These are phyloP conservation scores for Channallabes apus DNA, from an alignment of 2,797 vertebrate species.

Conservation along the genomic window DNA sequence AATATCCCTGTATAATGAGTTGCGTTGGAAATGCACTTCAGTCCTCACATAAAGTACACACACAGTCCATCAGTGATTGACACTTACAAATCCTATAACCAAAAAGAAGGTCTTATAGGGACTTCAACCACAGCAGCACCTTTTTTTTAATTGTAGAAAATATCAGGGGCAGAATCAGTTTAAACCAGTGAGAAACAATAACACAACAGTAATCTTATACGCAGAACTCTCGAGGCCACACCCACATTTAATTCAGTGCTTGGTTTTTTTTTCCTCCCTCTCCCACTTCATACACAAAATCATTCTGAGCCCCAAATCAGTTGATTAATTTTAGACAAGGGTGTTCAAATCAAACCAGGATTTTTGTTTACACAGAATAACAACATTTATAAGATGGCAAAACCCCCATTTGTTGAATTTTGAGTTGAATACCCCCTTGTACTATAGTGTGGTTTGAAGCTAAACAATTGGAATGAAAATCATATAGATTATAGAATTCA, in stretches of 20 bases:
- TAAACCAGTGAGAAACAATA: background rate
- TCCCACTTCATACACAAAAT: background rate
- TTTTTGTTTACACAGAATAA: no score
- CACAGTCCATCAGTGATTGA: constrained; percentile 51
- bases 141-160: background rate
- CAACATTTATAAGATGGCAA: no score
- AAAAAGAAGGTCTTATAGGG: background rate
- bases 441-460: no score
- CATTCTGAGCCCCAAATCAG: background rate
- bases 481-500: background rate
- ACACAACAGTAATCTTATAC: background rate
- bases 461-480: no score
- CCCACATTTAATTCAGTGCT: background rate
- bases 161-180: background rate
- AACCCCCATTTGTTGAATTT: no score
- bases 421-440: no score
- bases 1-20: constrained; percentile 44
- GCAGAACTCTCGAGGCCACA: background rate
- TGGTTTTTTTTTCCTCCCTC: background rate
- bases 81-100: background rate
- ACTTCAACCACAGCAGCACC: background rate
- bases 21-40: constrained; percentile 60
- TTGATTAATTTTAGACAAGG: background rate
- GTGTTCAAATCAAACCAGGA: no score
- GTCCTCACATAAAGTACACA: constrained; percentile 16